These are phyloP conservation scores for Rhinoraja longicauda DNA, from an alignment of 2,797 vertebrate species.

Conservation along the genomic window DNA sequence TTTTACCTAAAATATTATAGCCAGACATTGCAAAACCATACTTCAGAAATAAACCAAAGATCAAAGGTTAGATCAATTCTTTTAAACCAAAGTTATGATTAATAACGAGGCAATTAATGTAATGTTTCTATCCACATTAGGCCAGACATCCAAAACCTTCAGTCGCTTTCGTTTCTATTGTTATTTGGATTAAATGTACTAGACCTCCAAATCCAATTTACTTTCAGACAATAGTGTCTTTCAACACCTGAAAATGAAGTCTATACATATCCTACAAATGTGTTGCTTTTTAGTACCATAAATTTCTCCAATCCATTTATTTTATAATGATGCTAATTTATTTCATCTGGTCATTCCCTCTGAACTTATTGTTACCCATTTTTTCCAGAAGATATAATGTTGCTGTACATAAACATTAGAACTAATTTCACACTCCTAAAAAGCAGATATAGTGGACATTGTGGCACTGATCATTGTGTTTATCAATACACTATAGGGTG, in stretches of 20 bases:
- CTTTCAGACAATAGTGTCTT: neutral
- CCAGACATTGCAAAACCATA: too few species aligned
- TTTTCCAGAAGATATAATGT: neutral
- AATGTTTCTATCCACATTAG: neutral
- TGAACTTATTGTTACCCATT: too few species aligned
- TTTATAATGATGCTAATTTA: too few species aligned
- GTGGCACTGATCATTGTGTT: neutral
- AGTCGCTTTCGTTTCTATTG: neutral
- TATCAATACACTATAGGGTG: neutral
- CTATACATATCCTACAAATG: too few species aligned
- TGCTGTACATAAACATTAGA: neutral
- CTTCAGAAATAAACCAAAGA: constrained; percentile 8
- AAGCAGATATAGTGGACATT: neutral
- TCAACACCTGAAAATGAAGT: too few species aligned
- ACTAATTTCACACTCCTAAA: neutral
- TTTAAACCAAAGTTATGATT: neutral
- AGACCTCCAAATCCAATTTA: neutral
- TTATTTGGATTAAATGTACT: neutral
- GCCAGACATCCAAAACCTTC: neutral
- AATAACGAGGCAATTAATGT: neutral
- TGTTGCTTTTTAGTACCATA: too few species aligned
- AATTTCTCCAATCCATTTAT: too few species aligned
- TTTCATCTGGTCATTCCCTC: too few species aligned
- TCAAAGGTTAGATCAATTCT: neutral
- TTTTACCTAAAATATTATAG: neutral